Conservation (phyloP, 2,888 invertebrate genomes). For the Petrolisthes manimaculis region DNA sequence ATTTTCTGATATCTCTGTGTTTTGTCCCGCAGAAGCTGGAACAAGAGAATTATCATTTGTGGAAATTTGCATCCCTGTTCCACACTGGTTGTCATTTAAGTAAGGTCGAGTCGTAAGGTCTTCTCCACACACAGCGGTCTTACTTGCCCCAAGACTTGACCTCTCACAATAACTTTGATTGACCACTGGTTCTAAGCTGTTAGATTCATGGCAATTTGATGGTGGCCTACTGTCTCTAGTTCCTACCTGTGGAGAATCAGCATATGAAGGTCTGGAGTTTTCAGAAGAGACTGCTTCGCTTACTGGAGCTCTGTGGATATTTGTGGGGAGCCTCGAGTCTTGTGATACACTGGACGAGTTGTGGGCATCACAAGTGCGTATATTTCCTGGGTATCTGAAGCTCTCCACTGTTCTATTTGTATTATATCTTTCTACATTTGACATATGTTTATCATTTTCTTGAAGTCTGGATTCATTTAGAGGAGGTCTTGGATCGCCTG, state of each 20-base stretch:
- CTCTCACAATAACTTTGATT: slow-evolving; percentile 42
- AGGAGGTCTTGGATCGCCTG: slow-evolving; percentile 25
- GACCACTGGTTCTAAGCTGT: slow-evolving; percentile 23
- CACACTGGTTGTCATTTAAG: background rate
- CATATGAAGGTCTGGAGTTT: slow-evolving; percentile 11
- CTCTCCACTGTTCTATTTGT: slow-evolving; percentile 19
- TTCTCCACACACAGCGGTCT: slow-evolving; percentile 27
- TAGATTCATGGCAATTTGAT: slow-evolving; percentile 20
- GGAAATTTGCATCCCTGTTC: background rate
- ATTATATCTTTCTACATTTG: background rate
- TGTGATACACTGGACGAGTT: slow-evolving; percentile 7
- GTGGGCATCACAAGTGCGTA: slow-evolving; percentile 14
- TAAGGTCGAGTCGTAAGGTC: slow-evolving; percentile 21
- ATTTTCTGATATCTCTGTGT: slow-evolving; percentile 21
- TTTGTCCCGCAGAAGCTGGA: background rate
- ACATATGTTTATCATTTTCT: background rate
- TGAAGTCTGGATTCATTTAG: slow-evolving; percentile 12
- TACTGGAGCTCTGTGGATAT: slow-evolving; percentile 35
- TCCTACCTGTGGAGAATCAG: slow-evolving; percentile 28
- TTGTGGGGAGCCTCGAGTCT: slow-evolving; percentile 12
- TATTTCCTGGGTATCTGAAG: slow-evolving; percentile 42
- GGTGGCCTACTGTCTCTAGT: slow-evolving; percentile 37
- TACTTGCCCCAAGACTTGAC: slow-evolving; percentile 14
- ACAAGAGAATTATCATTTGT: background rate
- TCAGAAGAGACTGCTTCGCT: slow-evolving; percentile 19